Evolutionary conservation across 2,113 vertebrate species (phyloP).

Genomic region (Psittacula cyanocephala): DNA sequence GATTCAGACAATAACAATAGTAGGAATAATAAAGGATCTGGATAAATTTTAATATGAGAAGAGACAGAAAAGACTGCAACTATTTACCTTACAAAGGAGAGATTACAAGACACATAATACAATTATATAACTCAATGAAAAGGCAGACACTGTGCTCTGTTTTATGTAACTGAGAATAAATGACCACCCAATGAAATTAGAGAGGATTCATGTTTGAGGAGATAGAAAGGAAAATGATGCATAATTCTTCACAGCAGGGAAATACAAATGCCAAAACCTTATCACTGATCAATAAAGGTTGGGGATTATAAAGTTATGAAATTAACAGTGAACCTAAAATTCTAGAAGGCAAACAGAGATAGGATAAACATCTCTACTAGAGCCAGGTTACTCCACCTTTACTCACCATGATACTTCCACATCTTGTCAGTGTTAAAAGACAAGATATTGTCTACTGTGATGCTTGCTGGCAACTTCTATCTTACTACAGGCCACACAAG

Average conservation of each 20-base stretch:
- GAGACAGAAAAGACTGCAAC: neutral
- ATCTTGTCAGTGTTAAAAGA: neutral
- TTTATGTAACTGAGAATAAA: neutral
- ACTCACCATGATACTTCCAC: neutral
- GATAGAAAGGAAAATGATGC: neutral
- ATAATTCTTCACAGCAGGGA: neutral
- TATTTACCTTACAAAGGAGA: neutral
- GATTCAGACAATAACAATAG: neutral
- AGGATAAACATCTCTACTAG: neutral
- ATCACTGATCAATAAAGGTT: neutral
- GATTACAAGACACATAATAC: neutral
- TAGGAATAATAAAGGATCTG: neutral
- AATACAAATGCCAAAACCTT: neutral
- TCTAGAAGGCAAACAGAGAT: neutral
- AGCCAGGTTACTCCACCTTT: neutral
- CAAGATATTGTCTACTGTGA: neutral
- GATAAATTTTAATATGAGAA: neutral
- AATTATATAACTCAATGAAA: neutral
- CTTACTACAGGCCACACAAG: neutral
- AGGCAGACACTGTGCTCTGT: neutral
- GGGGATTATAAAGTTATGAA: neutral
- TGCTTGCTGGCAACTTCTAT: neutral
- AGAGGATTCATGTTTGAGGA: neutral
- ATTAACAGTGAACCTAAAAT: neutral
- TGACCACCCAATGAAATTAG: neutral